Evolutionary conservation across 2,113 vertebrate genomes (phyloP).

Genomic region (Neodontobutis hainanensis): DNA sequence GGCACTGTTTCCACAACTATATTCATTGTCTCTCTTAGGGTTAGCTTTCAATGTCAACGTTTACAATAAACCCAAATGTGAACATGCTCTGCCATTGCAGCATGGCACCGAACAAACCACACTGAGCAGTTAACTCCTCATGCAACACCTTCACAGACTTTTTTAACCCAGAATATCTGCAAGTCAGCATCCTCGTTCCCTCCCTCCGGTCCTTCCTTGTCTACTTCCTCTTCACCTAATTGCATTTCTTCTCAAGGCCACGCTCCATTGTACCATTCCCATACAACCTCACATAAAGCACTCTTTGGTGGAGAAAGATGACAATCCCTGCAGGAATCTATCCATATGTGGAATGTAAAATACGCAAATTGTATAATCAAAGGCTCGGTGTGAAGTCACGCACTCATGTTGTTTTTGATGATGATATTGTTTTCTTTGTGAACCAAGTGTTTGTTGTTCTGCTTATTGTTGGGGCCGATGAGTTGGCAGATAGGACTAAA

Average conservation of each 20-base stretch:
- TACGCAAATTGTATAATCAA: conserved; percentile 64
- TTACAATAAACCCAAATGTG: conserved; percentile 53
- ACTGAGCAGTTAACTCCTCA: conserved; percentile 19
- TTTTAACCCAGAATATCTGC: conserved; percentile 54
- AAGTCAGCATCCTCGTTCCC: neutral
- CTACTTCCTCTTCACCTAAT: neutral
- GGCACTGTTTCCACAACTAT: neutral
- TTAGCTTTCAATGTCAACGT: conserved; percentile 27
- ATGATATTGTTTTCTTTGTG: conserved; percentile 56
- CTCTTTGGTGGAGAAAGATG: conserved; percentile 59
- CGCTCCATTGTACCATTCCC: neutral
- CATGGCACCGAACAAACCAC: conserved; percentile 20
- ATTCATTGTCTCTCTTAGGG: conserved; percentile 14
- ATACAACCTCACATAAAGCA: conserved; percentile 17
- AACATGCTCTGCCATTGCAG: conserved; percentile 18
- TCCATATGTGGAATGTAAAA: conserved; percentile 76
- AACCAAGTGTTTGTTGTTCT: conserved; percentile 50
- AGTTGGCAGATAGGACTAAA: conserved; percentile 24
- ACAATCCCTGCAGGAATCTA: conserved; percentile 65
- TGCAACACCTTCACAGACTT: neutral
- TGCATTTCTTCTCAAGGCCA: neutral
- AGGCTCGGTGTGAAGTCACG: conserved; percentile 55
- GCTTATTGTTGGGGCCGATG: conserved; percentile 33
- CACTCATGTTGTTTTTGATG: conserved; percentile 52
- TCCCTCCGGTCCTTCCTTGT: conserved; percentile 1